Percentiles rank a stretch among this genome's conserved stretches.
Evolutionary conservation across 2,113 vertebrate genomes (phyloP).

Genomic region (Lethenteron reissneri): DNA sequence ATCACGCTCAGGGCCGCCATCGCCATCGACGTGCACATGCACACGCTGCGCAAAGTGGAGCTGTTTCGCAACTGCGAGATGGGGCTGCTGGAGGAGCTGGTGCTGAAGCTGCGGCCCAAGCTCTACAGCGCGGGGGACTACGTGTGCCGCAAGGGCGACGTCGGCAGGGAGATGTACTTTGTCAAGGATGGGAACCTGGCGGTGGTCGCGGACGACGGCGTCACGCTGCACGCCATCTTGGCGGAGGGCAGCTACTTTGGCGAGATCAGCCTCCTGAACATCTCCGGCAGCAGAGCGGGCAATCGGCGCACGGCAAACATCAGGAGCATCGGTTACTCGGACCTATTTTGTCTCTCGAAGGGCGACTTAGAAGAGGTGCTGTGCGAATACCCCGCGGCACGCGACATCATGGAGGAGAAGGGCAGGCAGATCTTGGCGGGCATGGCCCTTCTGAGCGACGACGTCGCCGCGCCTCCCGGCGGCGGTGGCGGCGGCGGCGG

Average conservation of each 20-base stretch:
- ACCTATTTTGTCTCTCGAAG: constrained; percentile 72
- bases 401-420: constrained; percentile 48
- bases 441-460: constrained; percentile 40
- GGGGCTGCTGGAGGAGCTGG: constrained; percentile 55
- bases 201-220: constrained; percentile 59
- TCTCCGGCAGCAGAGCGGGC: constrained; percentile 57
- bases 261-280: constrained; percentile 83
- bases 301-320: constrained; percentile 80
- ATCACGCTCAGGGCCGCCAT: constrained; percentile 44
- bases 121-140: constrained; percentile 65
- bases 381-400: constrained; percentile 49
- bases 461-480: constrained; percentile 14
- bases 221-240: constrained; percentile 46
- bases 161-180: constrained; percentile 80
- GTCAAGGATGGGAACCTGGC: constrained; percentile 56
- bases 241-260: constrained; percentile 69
- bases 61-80: constrained; percentile 64
- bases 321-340: constrained; percentile 59
- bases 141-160: constrained; percentile 61
- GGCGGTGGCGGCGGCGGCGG: constrained; percentile 16
- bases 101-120: constrained; percentile 58
- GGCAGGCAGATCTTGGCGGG: constrained; percentile 57
- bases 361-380: constrained; percentile 52
- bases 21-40: constrained; percentile 48
- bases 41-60: constrained; percentile 53